Base-by-base conservation (phyloP, 2,797 vertebrate species). In the Spinibarbus caldwelli region DNA sequence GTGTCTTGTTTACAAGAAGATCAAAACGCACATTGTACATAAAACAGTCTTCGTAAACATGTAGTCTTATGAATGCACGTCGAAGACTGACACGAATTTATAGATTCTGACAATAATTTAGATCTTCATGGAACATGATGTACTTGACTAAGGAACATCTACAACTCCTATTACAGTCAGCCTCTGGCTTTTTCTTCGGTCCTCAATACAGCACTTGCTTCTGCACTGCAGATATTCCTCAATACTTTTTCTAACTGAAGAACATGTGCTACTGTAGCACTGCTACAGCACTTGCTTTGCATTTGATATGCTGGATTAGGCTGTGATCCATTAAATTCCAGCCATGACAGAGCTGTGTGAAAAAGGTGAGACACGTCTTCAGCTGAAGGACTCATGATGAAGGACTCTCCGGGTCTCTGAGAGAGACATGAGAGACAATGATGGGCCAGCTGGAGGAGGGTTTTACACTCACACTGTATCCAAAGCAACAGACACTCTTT, bases 301-400 rank as follows among this genome's bases (percentile, higher is more conserved):
- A 78, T 84, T 70, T 78, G 73, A 78, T 70, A 78, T 84, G 83
- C 83, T 78, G 72, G 59, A 75, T 83, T 49, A 66, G 43, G 41
- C 71, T 76, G 49, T 34, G 75, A 78, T 78, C 64, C 73, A 78
- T 84, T 84, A 68, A 78, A 84, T 78, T 84, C 36, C 36, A 70
- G n/a, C 73, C 83, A 57, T 78, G 49, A 57, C 82, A 78, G 73
- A 68, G 73, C 57, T 75, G 15, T 70, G 64, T 54, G 76, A 85
- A 54, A 72, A 78, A 72, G 76, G 52, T 85, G 76, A 85, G 67
- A 31, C 36, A 66, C 43, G 14, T 84, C 62, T 79, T 72, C 14
- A 79, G 49, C 41, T 85, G 76, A 85, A 85, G 83, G 77, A 79
- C 83, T 79, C 41, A 31, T 79, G 67, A 85, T 73, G 83, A 85